Evolutionary conservation across 2,113 vertebrate genomes (phyloP).

Genomic region (Lepisosteus osseus): DNA sequence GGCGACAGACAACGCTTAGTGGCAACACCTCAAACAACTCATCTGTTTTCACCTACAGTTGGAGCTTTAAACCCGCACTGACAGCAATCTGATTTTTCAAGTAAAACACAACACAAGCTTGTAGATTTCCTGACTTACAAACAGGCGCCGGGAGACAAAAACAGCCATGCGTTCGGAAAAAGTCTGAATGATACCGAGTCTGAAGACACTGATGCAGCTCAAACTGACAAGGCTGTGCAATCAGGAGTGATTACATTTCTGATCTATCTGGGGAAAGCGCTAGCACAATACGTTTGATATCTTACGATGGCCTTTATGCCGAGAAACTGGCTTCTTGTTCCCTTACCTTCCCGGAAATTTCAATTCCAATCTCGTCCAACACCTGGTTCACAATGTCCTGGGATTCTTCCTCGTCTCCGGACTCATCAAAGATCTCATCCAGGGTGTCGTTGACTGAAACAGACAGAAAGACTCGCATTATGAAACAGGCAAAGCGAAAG

Average conservation of each 20-base stretch:
- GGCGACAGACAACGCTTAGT: neutral
- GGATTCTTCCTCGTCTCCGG: slow-evolving; percentile 95
- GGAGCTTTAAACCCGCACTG: neutral
- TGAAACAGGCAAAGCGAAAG: neutral
- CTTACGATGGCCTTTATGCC: too few relatives aligned
- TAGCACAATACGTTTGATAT: too few relatives aligned
- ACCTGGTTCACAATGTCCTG: slow-evolving; percentile 97
- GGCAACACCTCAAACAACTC: neutral
- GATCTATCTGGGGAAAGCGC: too few relatives aligned
- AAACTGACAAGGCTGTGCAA: too few relatives aligned
- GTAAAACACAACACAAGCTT: too few relatives aligned
- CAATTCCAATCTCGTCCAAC: slow-evolving; percentile 96
- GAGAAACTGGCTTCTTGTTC: neutral
- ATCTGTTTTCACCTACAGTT: neutral
- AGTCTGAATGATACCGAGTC: too few relatives aligned
- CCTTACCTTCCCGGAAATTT: slow-evolving; percentile 92
- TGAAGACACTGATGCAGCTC: too few relatives aligned
- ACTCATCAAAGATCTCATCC: slow-evolving; percentile 93
- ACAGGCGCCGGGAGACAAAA: too few relatives aligned
- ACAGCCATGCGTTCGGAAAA: too few relatives aligned
- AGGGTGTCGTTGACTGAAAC: slow-evolving; percentile 83
- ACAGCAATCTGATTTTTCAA: too few relatives aligned
- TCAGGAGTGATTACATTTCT: too few relatives aligned
- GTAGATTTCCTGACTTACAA: too few relatives aligned
- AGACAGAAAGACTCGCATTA: slow-evolving; percentile 6